Evolutionary conservation across 1,140 invertebrate species (phyloP), one percentile per base, ranked within the genome.

Genomic region (Drosophila rufa): DNA sequence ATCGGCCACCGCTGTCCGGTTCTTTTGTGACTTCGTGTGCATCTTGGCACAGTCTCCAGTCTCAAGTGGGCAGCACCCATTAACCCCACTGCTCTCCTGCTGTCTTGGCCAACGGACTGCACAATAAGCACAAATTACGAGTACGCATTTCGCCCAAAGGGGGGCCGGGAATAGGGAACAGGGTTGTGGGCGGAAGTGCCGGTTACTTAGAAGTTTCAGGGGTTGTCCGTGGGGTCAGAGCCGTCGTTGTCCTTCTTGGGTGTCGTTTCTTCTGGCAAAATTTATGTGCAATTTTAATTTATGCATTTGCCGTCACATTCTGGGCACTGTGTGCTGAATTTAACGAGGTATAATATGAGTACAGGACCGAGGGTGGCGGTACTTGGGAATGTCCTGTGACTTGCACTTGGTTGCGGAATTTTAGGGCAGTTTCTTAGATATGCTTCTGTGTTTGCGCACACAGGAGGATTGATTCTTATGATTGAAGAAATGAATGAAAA

Each of bases 101-200:
- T 61, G 27, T 42, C 60, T 62, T 51, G 62, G 60, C 60, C 65
- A 81, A 17, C 64, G 46, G 66, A 67, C 62, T 82, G 81, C 79
- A 90, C 85, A 89, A 89, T 89, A 82, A 91, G 78, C 81, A 79
- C 85, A 89, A 89, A 89, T 90, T 89, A 89, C 85, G 81, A 81
- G 79, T 84, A 70, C 80, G 80, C 69, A 80, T 76, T 73, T 73
- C 60, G 60, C 58, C 70, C 42, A 42, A 46, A 45, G 46, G 46
- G 53, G 58, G 55, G 11, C 15, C 27, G 27, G 71, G 33, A 25
- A 17, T 7, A 45, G 57, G 36, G 14, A 11, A n/a, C 6, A 3
- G 17, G 17, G 33, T 15, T 14, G 27, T 19, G 27, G 19, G 48
- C 25, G 61, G 33, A 58, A 25, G 51, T 43, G 40, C 47, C 64